Evolutionary conservation across 2,113 vertebrate species (phyloP).

Genomic region (Gila orcuttii): DNA sequence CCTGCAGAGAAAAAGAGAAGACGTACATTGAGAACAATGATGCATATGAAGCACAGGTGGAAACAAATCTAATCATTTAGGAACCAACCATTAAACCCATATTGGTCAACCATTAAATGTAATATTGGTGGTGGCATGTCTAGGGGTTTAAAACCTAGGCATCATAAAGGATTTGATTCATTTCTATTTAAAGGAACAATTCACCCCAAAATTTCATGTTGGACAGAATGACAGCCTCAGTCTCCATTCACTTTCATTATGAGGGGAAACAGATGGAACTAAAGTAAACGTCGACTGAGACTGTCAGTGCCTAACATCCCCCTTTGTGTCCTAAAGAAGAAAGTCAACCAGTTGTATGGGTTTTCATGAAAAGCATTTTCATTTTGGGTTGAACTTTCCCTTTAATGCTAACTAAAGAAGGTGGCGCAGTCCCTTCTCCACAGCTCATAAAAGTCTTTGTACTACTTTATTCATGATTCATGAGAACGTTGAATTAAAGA

Average conservation of each 20-base stretch:
- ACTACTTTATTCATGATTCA: not conserved
- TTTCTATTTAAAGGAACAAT: not conserved
- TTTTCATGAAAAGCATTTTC: not conserved
- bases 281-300: not conserved
- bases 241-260: not conserved
- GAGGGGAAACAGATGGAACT: not conserved
- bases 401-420: conserved; percentile 18
- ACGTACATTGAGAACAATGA: not conserved
- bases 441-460: not conserved
- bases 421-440: conserved; percentile 42
- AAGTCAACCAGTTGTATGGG: not conserved
- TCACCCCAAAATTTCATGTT: not conserved
- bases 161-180: not conserved
- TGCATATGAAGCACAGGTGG: no score
- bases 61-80: not conserved
- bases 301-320: not conserved
- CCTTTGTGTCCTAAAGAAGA: not conserved
- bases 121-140: not conserved
- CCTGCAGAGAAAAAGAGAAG: conserved; percentile 75
- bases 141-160: not conserved
- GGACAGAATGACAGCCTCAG: not conserved
- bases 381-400: not conserved
- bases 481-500: not conserved
- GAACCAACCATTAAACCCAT: not conserved
- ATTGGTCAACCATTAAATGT: not conserved